Evolutionary conservation across 2,797 vertebrate species (phyloP).

Genomic region (Harpagifer antarcticus): DNA sequence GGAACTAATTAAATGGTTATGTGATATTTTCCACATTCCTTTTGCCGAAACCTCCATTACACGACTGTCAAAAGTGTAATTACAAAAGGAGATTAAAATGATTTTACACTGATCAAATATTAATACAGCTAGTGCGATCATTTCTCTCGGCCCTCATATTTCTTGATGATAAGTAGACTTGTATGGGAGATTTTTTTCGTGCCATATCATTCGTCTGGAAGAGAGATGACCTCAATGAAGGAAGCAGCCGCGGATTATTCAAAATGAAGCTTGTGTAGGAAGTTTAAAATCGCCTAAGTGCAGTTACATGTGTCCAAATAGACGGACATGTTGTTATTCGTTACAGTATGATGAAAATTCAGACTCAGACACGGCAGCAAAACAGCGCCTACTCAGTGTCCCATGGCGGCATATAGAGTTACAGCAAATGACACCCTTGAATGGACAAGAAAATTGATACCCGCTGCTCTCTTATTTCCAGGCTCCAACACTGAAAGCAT

Average conservation of each 20-base stretch:
- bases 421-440: conserved; percentile 77
- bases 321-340: not conserved
- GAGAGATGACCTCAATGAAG: conserved; percentile 54
- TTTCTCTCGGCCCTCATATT: conserved; percentile 67
- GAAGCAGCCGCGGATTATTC: conserved; percentile 20
- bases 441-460: conserved; percentile 70
- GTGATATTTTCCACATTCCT: conserved; percentile 75
- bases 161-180: conserved; percentile 68
- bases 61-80: conserved; percentile 83
- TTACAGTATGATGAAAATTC: conserved; percentile 2
- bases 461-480: conserved; percentile 62
- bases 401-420: conserved; percentile 67
- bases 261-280: conserved; percentile 26
- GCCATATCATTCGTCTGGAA: conserved; percentile 31
- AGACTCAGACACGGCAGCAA: conserved; percentile 45
- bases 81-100: conserved; percentile 81
- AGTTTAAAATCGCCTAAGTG: not conserved
- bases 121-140: conserved; percentile 68
- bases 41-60: conserved; percentile 77
- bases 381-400: conserved; percentile 58
- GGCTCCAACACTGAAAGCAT: conserved; percentile 58
- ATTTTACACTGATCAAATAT: conserved; percentile 81
- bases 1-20: conserved; percentile 79
- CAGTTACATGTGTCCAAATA: not conserved
- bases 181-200: conserved; percentile 44